Conservation (phyloP, 2,797 vertebrate species). For the Neosilurus hyrtlii region DNA sequence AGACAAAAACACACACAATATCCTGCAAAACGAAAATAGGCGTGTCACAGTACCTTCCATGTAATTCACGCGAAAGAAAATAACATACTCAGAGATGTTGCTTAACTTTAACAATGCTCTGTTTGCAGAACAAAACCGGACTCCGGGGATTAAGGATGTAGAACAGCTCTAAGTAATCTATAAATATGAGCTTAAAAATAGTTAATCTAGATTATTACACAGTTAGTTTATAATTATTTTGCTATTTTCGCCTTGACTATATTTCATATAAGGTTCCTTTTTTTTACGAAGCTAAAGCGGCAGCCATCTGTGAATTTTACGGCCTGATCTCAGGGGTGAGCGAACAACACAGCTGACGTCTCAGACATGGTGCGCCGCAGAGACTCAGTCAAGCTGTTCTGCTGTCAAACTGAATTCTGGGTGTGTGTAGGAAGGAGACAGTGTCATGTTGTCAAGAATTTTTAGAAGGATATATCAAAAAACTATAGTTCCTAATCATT, state of each 20-base stretch:
- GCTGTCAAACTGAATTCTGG: background rate
- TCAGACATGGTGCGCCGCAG: background rate
- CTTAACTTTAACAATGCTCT: background rate
- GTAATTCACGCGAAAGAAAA: too few species aligned
- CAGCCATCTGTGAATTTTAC: conserved; percentile 62
- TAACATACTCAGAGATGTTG: background rate
- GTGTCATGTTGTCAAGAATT: background rate
- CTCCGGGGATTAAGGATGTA: background rate
- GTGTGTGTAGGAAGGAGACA: background rate
- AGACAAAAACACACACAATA: too few species aligned
- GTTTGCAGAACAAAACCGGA: background rate
- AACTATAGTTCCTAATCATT: background rate
- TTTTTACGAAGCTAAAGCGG: conserved; percentile 56
- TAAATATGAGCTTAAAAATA: background rate
- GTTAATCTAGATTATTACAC: background rate
- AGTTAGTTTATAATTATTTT: background rate
- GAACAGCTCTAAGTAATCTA: background rate
- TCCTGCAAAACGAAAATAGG: too few species aligned
- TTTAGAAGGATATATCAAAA: background rate
- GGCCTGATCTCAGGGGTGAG: conserved; percentile 35
- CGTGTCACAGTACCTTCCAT: too few species aligned
- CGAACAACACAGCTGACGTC: conserved; percentile 22
- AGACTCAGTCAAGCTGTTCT: conserved; percentile 24
- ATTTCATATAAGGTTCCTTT: background rate
- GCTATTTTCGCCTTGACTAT: background rate